phyloP scores from a whole-genome alignment of 1,140 invertebrate genomes.

The Drosophila aff. region DNA sequence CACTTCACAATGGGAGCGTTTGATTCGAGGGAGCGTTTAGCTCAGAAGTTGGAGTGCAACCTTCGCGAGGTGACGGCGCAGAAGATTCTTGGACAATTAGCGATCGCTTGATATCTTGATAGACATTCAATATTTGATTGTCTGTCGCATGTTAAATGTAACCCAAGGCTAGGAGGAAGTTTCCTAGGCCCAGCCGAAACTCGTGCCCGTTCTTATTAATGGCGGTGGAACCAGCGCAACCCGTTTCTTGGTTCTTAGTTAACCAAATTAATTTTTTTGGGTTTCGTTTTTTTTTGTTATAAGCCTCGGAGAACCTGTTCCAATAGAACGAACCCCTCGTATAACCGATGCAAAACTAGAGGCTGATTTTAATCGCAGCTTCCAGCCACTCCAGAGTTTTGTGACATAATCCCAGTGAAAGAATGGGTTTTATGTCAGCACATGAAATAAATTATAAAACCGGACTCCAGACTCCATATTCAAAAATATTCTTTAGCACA shows the following conservation, averaged over 20 bases:
- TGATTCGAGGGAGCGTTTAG: slow-evolving; percentile 48
- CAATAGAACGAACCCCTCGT: background rate
- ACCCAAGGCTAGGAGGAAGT: slow-evolving; percentile 59
- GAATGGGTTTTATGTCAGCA: slow-evolving; percentile 7
- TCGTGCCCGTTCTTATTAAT: slow-evolving; percentile 26
- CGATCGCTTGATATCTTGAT: slow-evolving; percentile 25
- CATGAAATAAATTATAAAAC: slow-evolving; percentile 53
- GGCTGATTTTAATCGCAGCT: slow-evolving; percentile 12
- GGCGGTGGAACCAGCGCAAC: slow-evolving; percentile 48
- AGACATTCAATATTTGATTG: slow-evolving; percentile 25
- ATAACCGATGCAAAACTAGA: slow-evolving; percentile 18
- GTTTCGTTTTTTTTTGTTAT: slow-evolving; percentile 13
- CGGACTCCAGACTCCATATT: slow-evolving; percentile 25
- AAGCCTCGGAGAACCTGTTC: slow-evolving; percentile 55
- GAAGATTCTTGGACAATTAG: slow-evolving; percentile 47
- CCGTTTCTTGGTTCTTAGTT: slow-evolving; percentile 50
- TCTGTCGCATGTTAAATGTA: slow-evolving; percentile 29
- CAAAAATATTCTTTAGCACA: slow-evolving; percentile 10
- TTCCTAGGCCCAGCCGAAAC: slow-evolving; percentile 6
- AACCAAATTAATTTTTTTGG: slow-evolving; percentile 48
- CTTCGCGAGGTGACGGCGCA: slow-evolving; percentile 9
- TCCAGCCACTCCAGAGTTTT: slow-evolving; percentile 45
- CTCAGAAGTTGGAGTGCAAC: slow-evolving; percentile 44
- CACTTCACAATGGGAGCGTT: slow-evolving; percentile 62
- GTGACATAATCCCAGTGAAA: slow-evolving; percentile 49